Conservation (phyloP, 2,797 vertebrate genomes). For the Sciurus vulgaris region DNA sequence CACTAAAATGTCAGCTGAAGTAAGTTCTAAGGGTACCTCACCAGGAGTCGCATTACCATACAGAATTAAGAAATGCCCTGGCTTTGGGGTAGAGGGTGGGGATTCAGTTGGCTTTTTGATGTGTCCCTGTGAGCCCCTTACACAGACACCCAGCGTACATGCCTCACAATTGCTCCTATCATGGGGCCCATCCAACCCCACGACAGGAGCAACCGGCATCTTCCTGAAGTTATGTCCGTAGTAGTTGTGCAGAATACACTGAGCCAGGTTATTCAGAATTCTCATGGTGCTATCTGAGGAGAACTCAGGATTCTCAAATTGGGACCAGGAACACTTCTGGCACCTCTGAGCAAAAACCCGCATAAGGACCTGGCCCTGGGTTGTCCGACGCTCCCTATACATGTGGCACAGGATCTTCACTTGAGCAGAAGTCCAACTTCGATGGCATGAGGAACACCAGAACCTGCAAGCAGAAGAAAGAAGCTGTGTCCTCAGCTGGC, state of each 20-base stretch:
- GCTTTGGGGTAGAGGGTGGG: background rate
- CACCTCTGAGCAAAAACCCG: constrained; percentile 81
- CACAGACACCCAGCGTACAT: constrained; percentile 56
- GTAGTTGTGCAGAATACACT: constrained; percentile 77
- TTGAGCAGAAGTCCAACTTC: constrained; percentile 71
- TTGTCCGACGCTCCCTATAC: rapidly evolving
- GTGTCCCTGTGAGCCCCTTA: rapidly evolving
- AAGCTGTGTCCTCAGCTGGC: background rate
- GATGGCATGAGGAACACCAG: constrained; percentile 79
- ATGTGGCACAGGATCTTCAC: constrained; percentile 81
- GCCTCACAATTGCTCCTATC: constrained; percentile 73
- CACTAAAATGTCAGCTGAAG: no score
- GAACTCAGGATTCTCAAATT: constrained; percentile 73
- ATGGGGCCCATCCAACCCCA: background rate
- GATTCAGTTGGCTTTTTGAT: background rate
- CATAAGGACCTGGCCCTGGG: constrained; percentile 69
- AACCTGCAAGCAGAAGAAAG: constrained; percentile 80
- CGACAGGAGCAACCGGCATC: rapidly evolving
- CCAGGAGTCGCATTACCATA: rapidly evolving
- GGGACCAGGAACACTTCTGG: background rate
- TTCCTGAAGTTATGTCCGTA: constrained; percentile 18
- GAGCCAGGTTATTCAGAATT: constrained; percentile 80
- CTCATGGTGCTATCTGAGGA: constrained; percentile 26
- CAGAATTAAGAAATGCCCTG: background rate
- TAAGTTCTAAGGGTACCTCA: background rate